These are phyloP conservation scores for Clarias laeviceps DNA, from an alignment of 2,797 vertebrate genomes.

Conservation along the genomic window DNA sequence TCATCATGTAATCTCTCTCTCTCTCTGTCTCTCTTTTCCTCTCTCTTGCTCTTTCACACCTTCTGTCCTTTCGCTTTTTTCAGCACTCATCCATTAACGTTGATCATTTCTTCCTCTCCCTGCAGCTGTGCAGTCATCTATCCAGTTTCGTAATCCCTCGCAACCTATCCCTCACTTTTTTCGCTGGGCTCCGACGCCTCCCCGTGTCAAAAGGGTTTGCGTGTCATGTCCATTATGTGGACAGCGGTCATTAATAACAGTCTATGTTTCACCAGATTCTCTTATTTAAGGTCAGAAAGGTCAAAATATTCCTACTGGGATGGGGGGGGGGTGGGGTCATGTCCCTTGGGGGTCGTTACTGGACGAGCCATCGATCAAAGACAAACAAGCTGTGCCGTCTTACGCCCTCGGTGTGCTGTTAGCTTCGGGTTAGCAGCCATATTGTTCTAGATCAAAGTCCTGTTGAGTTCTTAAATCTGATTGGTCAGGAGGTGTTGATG, in stretches of 20 bases:
- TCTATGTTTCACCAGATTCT: constrained; percentile 61
- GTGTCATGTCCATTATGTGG: constrained; percentile 71
- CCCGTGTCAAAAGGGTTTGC: constrained; percentile 69
- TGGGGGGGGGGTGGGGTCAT: neutral
- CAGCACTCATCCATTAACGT: constrained; percentile 79
- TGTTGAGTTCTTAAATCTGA: neutral
- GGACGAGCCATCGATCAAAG: constrained; percentile 63
- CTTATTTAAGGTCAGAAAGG: constrained; percentile 67
- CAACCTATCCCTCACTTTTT: constrained; percentile 41
- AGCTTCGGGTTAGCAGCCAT: neutral
- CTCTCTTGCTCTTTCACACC: constrained; percentile 42
- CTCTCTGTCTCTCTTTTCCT: constrained; percentile 31
- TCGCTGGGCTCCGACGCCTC: constrained; percentile 37
- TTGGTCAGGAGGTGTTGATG: neutral
- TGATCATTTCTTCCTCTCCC: constrained; percentile 77
- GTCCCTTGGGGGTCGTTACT: constrained; percentile 36
- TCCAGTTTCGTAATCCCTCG: constrained; percentile 77
- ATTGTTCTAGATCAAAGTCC: neutral
- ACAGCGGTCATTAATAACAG: constrained; percentile 67
- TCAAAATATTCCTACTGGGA: constrained; percentile 64
- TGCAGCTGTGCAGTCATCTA: constrained; percentile 77
- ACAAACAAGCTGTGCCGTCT: constrained; percentile 60
- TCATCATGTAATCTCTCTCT: constrained; percentile 39
- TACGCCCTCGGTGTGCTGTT: neutral
- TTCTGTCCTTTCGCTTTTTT: constrained; percentile 67